A percentile compares a stretch with the other conserved stretches of the same genome.
Evolutionary conservation across 1,140 invertebrate species (phyloP).

Genomic region (Drosophila sproati): DNA sequence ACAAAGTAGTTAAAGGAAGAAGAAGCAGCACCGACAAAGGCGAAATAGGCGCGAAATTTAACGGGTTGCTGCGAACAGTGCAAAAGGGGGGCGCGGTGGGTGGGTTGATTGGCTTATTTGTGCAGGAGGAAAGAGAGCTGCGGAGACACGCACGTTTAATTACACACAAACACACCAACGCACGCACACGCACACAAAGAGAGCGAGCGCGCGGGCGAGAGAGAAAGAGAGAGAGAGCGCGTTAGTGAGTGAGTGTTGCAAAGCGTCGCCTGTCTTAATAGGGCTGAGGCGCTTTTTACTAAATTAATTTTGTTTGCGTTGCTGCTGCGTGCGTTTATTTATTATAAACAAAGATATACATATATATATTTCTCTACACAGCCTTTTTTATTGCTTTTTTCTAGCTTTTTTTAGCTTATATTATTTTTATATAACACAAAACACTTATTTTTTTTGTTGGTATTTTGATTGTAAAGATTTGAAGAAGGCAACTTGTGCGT

Average conservation of each 20-base stretch:
- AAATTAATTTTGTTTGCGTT: conserved; percentile 35
- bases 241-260: conserved; percentile 30
- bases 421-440: conserved; percentile 18
- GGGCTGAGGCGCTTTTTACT: conserved; percentile 41
- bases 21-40: conserved; percentile 2
- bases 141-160: conserved; percentile 47
- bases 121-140: background rate
- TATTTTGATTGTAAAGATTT: conserved; percentile 25
- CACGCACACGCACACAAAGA: conserved; percentile 1
- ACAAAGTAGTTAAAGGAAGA: conserved; percentile 6
- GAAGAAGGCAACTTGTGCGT: conserved; percentile 31
- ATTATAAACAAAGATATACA: conserved; percentile 35
- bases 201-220: conserved; percentile 2
- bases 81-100: background rate
- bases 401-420: background rate
- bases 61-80: background rate
- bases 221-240: conserved; percentile 7
- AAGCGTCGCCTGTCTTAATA: conserved; percentile 32
- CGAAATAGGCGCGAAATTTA: conserved; percentile 24
- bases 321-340: conserved; percentile 3
- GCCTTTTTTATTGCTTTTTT: conserved; percentile 12
- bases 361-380: conserved; percentile 23
- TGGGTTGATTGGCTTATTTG: background rate
- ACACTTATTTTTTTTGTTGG: conserved; percentile 18
- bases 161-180: conserved; percentile 24